Evolutionary conservation across 2,888 invertebrate genomes (phyloP).

Genomic region (Kryphioiulus occultus): DNA sequence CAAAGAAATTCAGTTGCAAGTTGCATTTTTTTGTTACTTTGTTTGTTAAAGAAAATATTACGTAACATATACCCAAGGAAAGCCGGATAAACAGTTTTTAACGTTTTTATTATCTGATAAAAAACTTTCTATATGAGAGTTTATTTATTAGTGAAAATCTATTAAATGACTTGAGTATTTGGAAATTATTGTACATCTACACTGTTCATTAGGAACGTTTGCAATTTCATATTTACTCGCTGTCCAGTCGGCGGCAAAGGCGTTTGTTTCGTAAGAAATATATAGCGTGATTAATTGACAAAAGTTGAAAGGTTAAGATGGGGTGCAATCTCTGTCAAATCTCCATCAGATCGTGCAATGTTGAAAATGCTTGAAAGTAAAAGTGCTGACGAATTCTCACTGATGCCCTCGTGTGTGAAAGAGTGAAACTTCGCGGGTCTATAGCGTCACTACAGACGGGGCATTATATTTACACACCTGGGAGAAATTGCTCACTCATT

Average conservation of each 20-base stretch:
- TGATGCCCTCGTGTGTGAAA: not conserved
- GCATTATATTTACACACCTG: not conserved
- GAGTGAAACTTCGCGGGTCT: not conserved
- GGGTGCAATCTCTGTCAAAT: not conserved
- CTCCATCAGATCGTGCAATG: not conserved
- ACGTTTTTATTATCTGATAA: no score
- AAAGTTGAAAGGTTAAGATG: not conserved
- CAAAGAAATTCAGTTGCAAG: not conserved
- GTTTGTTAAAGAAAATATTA: not conserved
- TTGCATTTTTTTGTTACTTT: not conserved
- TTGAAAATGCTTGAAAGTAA: not conserved
- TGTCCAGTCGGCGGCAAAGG: no score
- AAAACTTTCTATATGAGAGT: no score
- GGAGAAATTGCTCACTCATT: not conserved
- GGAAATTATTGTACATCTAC: no score
- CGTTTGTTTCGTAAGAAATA: not conserved
- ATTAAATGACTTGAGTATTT: no score
- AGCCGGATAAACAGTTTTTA: not conserved
- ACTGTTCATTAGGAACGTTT: no score
- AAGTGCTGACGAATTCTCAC: conserved; percentile 17
- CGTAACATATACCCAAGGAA: not conserved
- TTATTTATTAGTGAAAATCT: no score
- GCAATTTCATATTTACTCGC: no score
- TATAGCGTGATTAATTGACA: not conserved
- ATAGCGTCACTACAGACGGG: not conserved